phyloP scores from a whole-genome alignment of 2,888 invertebrate species.

The Limnephilus lunatus region DNA sequence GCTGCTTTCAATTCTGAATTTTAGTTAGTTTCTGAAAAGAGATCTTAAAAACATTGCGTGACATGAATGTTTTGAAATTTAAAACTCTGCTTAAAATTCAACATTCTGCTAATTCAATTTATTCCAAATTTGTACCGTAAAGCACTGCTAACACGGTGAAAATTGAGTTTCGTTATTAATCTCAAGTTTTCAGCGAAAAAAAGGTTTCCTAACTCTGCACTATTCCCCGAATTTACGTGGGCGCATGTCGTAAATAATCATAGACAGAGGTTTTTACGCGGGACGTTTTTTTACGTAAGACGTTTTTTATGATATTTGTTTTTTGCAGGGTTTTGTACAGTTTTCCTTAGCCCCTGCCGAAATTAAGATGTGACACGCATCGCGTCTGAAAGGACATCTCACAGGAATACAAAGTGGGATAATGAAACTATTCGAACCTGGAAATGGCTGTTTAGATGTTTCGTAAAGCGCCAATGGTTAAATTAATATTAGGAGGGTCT shows the following conservation, averaged over 20 bases:
- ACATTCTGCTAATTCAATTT: neutral
- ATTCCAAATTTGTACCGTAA: neutral
- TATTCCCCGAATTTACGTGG: conserved; percentile 35
- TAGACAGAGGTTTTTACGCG: conserved; percentile 53
- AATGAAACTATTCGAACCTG: conserved; percentile 30
- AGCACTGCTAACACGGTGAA: neutral
- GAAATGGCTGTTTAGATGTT: conserved; percentile 24
- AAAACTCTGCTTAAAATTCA: neutral
- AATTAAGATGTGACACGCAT: conserved; percentile 57
- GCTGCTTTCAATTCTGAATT: neutral
- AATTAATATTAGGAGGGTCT: conserved; percentile 36
- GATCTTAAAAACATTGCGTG: neutral
- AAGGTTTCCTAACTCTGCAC: conserved; percentile 30
- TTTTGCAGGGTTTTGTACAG: conserved; percentile 62
- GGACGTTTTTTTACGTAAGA: conserved; percentile 44
- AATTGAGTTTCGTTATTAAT: neutral
- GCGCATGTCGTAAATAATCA: conserved; percentile 58
- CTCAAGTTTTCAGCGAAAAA: neutral
- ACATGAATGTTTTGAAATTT: neutral
- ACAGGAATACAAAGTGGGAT: conserved; percentile 23
- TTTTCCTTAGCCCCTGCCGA: conserved; percentile 27
- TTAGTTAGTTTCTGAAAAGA: neutral
- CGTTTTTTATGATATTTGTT: conserved; percentile 65
- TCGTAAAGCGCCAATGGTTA: conserved; percentile 33
- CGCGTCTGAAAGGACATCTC: conserved; percentile 26